These are phyloP conservation scores for Danio choprae DNA, from an alignment of 2,797 vertebrate genomes.

Conservation along the genomic window DNA sequence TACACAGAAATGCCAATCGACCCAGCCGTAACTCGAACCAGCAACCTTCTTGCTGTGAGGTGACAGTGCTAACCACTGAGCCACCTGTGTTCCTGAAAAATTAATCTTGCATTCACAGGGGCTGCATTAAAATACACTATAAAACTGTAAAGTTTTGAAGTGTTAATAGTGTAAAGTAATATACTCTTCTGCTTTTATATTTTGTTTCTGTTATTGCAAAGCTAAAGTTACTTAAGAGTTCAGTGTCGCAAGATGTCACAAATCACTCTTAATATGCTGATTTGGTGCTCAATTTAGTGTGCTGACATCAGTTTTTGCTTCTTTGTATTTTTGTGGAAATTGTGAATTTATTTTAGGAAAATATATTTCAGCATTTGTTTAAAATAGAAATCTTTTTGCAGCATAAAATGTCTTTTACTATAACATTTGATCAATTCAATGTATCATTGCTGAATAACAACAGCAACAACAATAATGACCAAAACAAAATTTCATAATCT, in stretches of 20 bases:
- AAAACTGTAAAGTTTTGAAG: background rate
- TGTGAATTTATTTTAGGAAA: too few species aligned
- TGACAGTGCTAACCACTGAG: too few species aligned
- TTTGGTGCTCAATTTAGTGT: background rate
- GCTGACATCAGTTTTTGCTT: background rate
- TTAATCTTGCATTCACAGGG: background rate
- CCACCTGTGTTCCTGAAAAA: background rate
- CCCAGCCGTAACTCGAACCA: too few species aligned
- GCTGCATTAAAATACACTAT: background rate
- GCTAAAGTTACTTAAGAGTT: background rate
- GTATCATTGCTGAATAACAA: background rate
- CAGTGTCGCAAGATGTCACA: background rate
- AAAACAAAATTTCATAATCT: conserved; percentile 4
- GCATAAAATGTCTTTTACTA: background rate
- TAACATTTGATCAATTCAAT: background rate
- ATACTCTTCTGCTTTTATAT: background rate
- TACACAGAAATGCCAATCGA: too few species aligned
- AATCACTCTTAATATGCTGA: background rate
- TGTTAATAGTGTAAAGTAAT: background rate
- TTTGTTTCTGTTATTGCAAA: background rate
- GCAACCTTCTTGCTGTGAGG: too few species aligned
- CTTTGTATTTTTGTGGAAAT: background rate
- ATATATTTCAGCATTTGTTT: too few species aligned
- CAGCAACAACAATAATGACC: too few species aligned
- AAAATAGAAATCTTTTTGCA: background rate